These are phyloP conservation scores for Itoplectis maculator DNA, from an alignment of 2,888 invertebrate genomes.

Conservation along the genomic window DNA sequence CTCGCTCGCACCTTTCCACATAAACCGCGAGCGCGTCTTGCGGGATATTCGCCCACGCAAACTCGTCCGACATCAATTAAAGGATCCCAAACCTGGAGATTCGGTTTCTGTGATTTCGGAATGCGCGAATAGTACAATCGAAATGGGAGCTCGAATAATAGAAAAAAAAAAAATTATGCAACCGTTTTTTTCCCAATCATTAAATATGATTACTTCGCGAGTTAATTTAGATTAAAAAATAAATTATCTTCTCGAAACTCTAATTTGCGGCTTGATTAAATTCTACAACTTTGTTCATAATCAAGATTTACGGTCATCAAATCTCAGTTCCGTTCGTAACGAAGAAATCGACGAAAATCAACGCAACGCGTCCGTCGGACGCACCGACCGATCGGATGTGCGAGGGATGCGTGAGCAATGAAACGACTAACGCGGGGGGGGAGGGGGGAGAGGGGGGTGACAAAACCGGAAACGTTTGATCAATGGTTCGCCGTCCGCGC, in stretches of 20 bases:
- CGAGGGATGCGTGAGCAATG: neutral
- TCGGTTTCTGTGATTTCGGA: neutral
- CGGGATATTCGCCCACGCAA: conserved; percentile 35
- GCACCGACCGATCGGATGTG: neutral
- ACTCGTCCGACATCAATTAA: conserved; percentile 1
- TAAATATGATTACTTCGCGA: too few species aligned
- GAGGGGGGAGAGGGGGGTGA: neutral
- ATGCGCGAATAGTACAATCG: neutral
- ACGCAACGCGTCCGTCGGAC: too few species aligned
- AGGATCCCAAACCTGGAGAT: neutral
- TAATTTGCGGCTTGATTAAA: too few species aligned
- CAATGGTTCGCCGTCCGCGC: conserved; percentile 11
- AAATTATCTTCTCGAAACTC: too few species aligned
- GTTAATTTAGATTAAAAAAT: too few species aligned
- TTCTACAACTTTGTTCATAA: too few species aligned
- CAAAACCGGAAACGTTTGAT: conserved; percentile 58
- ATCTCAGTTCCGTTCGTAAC: too few species aligned
- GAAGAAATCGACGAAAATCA: too few species aligned
- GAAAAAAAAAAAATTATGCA: neutral
- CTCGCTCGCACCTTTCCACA: conserved; percentile 9
- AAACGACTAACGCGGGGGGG: neutral
- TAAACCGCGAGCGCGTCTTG: neutral
- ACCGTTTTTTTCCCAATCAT: too few species aligned
- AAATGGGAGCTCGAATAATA: neutral
- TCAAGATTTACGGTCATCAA: too few species aligned